Base-by-base conservation (phyloP, 2,797 vertebrate species). In the Poecilia gillii region DNA sequence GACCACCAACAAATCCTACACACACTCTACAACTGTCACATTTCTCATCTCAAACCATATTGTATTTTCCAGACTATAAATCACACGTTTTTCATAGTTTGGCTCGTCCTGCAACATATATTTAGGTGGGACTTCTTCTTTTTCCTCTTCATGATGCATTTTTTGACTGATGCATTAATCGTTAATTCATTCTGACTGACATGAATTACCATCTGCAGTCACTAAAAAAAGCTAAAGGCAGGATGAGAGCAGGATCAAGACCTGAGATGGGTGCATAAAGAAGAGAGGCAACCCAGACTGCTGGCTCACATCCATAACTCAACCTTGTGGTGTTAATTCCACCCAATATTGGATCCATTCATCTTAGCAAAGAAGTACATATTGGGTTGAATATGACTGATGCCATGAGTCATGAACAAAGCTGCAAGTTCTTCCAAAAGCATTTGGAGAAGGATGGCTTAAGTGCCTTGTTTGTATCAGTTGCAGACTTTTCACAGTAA, bases 301-400 rank as follows among this genome's bases (percentile, higher is more conserved):
- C 16, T 36, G 31, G 18, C 14, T 64, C 59, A 64, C 28, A 36
- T n/a, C 59, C 59, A 64, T 64, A 64, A 64, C 28, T 64, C 31
- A 64, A 64, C 31, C 59, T 64, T 64, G 59, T 64, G 36, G 59
- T 64, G 31, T 18, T 64, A 64, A 64, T 64, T 36, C 59, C 31
- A 33, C 28, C 59, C 6, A 33, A 16, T 64, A 64, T 64, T 64
- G 33, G 16, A 64, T 33, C 59, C 31, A 64, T 64, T 33, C 59
- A 64, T 64, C 59, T 36, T 64, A 64, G 33, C 55, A 64, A 36
- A 33, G 18, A 36, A 36, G 59, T 16, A 33, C 7, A 20, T 64
- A 36, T 20, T 64, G 59, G 16, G 59, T 36, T 64, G 33, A 64
- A 64, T 64, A 64, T 36, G 31, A 20, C 6, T 64, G 31, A 36